phyloP scores from a whole-genome alignment of 2,888 invertebrate species.

The Microctonus hyperodae region DNA sequence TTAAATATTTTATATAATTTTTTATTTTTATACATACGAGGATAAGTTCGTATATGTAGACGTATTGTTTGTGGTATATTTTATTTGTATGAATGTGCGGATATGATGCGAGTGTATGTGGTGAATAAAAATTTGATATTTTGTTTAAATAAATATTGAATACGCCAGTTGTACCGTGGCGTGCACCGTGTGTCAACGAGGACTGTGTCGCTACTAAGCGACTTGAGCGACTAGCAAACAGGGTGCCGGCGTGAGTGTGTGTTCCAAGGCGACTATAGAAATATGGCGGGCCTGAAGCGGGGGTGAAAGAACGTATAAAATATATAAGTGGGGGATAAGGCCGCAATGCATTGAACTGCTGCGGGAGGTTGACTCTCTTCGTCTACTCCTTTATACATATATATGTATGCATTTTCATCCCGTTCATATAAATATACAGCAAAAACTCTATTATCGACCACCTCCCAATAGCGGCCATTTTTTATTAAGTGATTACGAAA shows the following conservation, averaged over 20 bases:
- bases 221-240: too few species aligned
- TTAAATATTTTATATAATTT: too few species aligned
- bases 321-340: conserved; percentile 17
- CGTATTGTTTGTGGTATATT: too few species aligned
- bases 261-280: too few species aligned
- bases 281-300: conserved; percentile 17
- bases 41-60: too few species aligned
- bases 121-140: not conserved
- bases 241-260: conserved; percentile 21
- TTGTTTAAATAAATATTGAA: not conserved
- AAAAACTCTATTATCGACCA: too few species aligned
- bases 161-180: conserved; percentile 23
- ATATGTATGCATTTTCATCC: not conserved
- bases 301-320: conserved; percentile 22
- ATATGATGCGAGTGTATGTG: not conserved
- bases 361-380: conserved; percentile 1
- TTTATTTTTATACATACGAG: too few species aligned
- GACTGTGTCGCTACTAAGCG: conserved; percentile 35
- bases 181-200: conserved; percentile 40
- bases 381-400: not conserved
- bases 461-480: too few species aligned
- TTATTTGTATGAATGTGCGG: not conserved
- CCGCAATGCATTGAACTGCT: not conserved
- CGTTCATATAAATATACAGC: not conserved
- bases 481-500: too few species aligned